These are phyloP conservation scores for Menidia beryllina DNA, from an alignment of 2,113 vertebrate genomes.

Conservation along the genomic window DNA sequence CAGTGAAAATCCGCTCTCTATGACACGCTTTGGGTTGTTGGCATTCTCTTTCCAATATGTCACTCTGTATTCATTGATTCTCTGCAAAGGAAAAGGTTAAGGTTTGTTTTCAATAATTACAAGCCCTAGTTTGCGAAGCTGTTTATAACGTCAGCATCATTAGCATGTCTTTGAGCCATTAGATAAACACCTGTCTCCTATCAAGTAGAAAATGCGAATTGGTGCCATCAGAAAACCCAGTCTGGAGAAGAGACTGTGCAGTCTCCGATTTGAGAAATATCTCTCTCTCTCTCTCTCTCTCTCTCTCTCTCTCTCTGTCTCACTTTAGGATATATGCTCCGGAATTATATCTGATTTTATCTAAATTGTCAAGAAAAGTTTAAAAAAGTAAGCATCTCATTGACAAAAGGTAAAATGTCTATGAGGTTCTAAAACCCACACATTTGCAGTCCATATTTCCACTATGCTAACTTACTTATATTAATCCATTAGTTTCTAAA, in stretches of 20 bases:
- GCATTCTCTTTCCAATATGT: slow-evolving; percentile 17
- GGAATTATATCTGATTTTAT: neutral
- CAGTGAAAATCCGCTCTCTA: slow-evolving; percentile 5
- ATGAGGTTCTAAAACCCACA: too few relatives aligned
- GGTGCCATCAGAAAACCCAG: neutral
- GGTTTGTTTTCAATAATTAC: slow-evolving; percentile 67
- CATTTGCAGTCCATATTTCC: too few relatives aligned
- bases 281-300: too few relatives aligned
- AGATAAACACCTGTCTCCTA: slow-evolving; percentile 56
- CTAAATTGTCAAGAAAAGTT: neutral
- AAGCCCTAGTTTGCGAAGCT: slow-evolving; percentile 51
- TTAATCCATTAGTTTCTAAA: too few relatives aligned
- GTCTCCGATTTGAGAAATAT: neutral
- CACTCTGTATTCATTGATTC: slow-evolving; percentile 47
- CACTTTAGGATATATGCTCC: too few relatives aligned
- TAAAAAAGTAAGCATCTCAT: too few relatives aligned
- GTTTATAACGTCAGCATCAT: slow-evolving; percentile 59
- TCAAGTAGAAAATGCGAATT: slow-evolving; percentile 30
- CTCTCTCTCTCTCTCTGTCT: too few relatives aligned
- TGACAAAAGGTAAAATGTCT: too few relatives aligned
- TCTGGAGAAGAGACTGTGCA: neutral
- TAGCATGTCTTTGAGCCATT: slow-evolving; percentile 56
- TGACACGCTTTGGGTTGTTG: neutral
- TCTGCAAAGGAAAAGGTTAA: slow-evolving; percentile 60
- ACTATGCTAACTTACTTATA: too few relatives aligned